A percentile compares a stretch with the other conserved stretches of the same genome.
Conservation (phyloP, 2,797 vertebrate species). For the Mallotus villosus region DNA sequence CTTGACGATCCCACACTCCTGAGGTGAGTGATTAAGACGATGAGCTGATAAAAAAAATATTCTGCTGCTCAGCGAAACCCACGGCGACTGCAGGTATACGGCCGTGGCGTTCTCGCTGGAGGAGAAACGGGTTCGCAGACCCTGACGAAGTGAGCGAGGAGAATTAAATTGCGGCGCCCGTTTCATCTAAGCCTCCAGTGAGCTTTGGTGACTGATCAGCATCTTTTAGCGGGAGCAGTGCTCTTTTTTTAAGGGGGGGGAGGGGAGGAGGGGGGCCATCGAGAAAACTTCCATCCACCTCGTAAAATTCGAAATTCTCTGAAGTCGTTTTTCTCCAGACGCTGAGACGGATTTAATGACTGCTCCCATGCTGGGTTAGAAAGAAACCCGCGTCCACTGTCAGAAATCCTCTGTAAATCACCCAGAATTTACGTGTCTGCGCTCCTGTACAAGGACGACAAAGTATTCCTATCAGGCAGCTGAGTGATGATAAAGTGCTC, state of each 20-base stretch:
- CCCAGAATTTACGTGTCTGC: constrained; percentile 27
- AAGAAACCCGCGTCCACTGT: constrained; percentile 47
- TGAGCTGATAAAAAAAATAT: constrained; percentile 72
- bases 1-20: constrained; percentile 27
- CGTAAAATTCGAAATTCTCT: constrained; percentile 34
- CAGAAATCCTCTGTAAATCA: constrained; percentile 44
- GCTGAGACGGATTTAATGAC: constrained; percentile 38
- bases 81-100: constrained; percentile 42
- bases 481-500: constrained; percentile 47
- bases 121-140: constrained; percentile 50
- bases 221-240: constrained; percentile 62
- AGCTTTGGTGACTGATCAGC: constrained; percentile 63
- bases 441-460: constrained; percentile 24
- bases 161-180: constrained; percentile 62
- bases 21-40: constrained; percentile 64
- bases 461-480: constrained; percentile 12
- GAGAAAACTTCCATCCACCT: constrained; percentile 30
- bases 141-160: constrained; percentile 42
- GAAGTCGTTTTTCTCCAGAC: constrained; percentile 38
- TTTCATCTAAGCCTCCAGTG: constrained; percentile 28
- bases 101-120: constrained; percentile 39
- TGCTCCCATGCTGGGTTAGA: constrained; percentile 45
- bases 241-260: neutral
- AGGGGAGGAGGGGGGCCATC: constrained; percentile 46
- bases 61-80: constrained; percentile 44